Base-by-base conservation (phyloP, 2,888 invertebrate species). In the Busseola fusca region DNA sequence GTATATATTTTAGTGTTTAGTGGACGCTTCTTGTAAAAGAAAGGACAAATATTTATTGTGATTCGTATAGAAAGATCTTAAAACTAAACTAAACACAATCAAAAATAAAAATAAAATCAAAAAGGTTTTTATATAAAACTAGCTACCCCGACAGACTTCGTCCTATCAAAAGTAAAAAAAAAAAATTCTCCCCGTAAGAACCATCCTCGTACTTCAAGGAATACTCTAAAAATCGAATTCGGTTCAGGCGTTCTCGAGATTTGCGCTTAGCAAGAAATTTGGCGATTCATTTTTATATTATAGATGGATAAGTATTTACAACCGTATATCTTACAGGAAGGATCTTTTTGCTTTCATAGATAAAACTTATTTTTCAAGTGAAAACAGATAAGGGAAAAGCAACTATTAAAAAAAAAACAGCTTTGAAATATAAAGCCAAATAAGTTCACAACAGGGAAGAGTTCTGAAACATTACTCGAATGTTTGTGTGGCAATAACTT, bases 91-190 rank as follows among this genome's bases (percentile, higher is more conserved):
- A 34, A 34, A 2, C 34, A 34, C 34, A 34, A 34, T 3, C 34
- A 34, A 34, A 34, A 34, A 34, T 34, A 3, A 34, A 34, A 34
- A 34, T 6, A 34, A 34, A 34, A 2, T 34, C 34, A 34, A 34
- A 34, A 56, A 71, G 48, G 59, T 70, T 60, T 62, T 74, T 21
- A 69, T 69, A 63, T 34, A 58, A 69, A 76, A 69, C 52, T 9
- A 76, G n/a, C n/a, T n/a, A n/a, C n/a, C n/a, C n/a, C n/a, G n/a
- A n/a, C n/a, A n/a, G n/a, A n/a, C n/a, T n/a, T n/a, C n/a, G n/a
- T n/a, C n/a, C n/a, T n/a, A n/a, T n/a, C n/a, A n/a, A n/a, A n/a
- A n/a, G n/a, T n/a, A n/a, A n/a, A n/a, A n/a, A n/a, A n/a, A n/a
- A n/a, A n/a, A n/a, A n/a, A n/a, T n/a, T n/a, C n/a, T n/a, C n/a